Evolutionary conservation across 2,797 vertebrate species (phyloP).

Genomic region (Poecile montanus): DNA sequence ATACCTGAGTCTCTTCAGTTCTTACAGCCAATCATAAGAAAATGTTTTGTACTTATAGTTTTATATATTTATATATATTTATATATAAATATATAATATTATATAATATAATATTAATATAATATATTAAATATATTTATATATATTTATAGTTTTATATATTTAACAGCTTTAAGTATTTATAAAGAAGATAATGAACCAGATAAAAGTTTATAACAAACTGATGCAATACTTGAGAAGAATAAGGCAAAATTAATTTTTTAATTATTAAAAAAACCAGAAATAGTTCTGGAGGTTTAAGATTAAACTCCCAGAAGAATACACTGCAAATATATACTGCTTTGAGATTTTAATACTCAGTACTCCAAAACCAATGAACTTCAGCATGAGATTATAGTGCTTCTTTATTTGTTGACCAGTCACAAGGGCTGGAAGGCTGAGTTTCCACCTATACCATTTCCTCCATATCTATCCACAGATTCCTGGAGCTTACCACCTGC

Average conservation of each 20-base stretch:
- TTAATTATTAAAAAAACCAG: fast-evolving
- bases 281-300: neutral
- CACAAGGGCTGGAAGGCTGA: neutral
- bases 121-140: too few species aligned
- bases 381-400: neutral
- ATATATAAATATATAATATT: too few species aligned
- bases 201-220: neutral
- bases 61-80: neutral
- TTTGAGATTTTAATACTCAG: neutral
- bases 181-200: neutral
- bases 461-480: neutral
- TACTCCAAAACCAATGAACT: neutral
- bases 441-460: neutral
- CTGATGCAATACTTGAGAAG: neutral
- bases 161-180: neutral
- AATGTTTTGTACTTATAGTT: neutral
- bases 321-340: neutral
- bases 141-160: neutral
- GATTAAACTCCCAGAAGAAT: neutral
- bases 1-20: neutral
- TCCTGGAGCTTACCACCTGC: neutral
- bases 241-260: neutral
- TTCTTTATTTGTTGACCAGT: neutral
- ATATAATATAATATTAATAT: too few species aligned
- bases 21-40: neutral